Evolutionary conservation across 1,140 invertebrate species (phyloP).

Genomic region (Zaprionus davidi): DNA sequence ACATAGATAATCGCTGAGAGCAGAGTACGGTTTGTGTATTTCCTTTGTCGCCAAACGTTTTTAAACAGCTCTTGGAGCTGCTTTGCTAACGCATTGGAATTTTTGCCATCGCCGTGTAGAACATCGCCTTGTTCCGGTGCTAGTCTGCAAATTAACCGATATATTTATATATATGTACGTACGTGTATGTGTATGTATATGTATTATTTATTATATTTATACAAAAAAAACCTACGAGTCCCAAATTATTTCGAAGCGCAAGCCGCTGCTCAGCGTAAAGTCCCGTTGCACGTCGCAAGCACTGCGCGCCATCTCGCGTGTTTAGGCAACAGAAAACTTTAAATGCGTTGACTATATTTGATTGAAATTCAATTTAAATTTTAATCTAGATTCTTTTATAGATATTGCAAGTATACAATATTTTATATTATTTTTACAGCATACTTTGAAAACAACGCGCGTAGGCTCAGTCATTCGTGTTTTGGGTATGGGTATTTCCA

Average conservation of each 20-base stretch:
- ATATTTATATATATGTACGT: too few species aligned
- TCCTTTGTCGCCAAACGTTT: conserved; percentile 72
- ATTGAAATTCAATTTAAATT: not conserved
- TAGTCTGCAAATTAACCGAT: conserved; percentile 32
- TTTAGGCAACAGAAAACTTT: not conserved
- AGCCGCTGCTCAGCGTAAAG: conserved; percentile 63
- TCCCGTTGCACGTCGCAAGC: conserved; percentile 73
- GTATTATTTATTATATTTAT: not conserved
- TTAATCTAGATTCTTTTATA: not conserved
- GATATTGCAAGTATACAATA: not conserved
- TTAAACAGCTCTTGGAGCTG: conserved; percentile 58
- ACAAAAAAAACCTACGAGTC: conserved; percentile 63
- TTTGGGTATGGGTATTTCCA: not conserved
- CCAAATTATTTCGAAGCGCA: conserved; percentile 75
- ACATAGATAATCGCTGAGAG: conserved; percentile 77
- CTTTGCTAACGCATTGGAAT: conserved; percentile 27
- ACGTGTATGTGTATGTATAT: not conserved
- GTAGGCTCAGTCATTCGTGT: not conserved
- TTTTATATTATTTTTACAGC: not conserved
- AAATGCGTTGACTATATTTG: not conserved
- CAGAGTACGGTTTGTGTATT: conserved; percentile 67
- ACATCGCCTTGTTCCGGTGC: conserved; percentile 58
- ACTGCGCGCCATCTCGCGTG: conserved; percentile 51
- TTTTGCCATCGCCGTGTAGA: conserved; percentile 32
- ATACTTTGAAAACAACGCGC: not conserved